Evolutionary conservation across 2,797 vertebrate species (phyloP).

Genomic region (Setipinna tenuifilis): DNA sequence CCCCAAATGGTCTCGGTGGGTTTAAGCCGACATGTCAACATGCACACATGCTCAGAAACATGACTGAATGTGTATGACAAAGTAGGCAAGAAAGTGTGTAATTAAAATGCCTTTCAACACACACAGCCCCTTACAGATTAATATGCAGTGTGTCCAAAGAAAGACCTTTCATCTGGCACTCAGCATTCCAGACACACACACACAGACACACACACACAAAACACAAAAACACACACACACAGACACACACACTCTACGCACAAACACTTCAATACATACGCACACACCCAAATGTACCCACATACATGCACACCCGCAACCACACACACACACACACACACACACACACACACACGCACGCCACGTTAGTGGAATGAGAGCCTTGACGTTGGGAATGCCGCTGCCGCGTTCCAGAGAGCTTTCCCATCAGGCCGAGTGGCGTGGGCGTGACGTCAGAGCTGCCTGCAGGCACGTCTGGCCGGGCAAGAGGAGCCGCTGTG

Average conservation of each 20-base stretch:
- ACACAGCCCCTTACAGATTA: background rate
- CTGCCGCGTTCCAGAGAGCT: slow-evolving; percentile 21
- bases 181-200: background rate
- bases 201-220: background rate
- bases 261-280: no score
- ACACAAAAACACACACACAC: background rate
- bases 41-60: background rate
- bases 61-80: background rate
- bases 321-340: background rate
- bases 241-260: background rate
- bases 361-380: slow-evolving; percentile 19
- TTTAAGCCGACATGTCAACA: background rate
- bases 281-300: background rate
- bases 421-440: slow-evolving; percentile 28
- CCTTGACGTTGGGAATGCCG: slow-evolving; percentile 36
- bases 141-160: background rate
- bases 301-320: background rate
- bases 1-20: background rate
- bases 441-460: slow-evolving; percentile 6
- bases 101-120: slow-evolving; percentile 12
- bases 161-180: background rate
- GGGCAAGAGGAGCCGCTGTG: no score
- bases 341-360: background rate
- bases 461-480: background rate
- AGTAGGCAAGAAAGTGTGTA: background rate